These are phyloP conservation scores for Eurystomus gularis DNA, from an alignment of 2,113 vertebrate species.

Conservation along the genomic window DNA sequence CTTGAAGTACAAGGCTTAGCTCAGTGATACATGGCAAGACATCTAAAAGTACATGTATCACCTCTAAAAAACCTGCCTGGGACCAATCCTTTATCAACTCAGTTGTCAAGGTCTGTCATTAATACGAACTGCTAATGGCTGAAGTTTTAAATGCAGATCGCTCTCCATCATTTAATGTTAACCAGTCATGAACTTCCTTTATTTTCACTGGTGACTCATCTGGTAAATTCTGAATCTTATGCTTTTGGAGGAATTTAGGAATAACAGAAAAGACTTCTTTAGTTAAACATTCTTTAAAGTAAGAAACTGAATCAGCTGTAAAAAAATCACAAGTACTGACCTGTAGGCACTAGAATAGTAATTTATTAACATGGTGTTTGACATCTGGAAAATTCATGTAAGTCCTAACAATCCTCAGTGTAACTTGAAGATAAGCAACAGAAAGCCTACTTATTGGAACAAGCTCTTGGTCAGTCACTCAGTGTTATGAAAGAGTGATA, in stretches of 20 bases:
- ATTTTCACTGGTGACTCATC: not conserved
- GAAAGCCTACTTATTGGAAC: not conserved
- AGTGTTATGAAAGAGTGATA: not conserved
- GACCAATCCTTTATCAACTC: not conserved
- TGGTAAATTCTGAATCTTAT: not conserved
- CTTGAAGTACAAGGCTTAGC: not conserved
- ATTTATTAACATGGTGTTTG: constrained; percentile 29
- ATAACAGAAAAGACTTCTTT: not conserved
- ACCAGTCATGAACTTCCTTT: not conserved
- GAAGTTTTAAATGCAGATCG: not conserved
- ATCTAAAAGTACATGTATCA: not conserved
- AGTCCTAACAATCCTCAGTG: not conserved
- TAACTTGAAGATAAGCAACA: not conserved
- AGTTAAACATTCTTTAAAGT: not conserved
- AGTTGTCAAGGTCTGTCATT: not conserved
- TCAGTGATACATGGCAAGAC: not conserved
- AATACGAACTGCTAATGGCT: not conserved
- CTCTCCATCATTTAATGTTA: not conserved
- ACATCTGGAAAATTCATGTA: not conserved
- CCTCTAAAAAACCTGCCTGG: not conserved
- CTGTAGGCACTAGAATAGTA: not conserved
- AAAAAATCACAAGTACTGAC: not conserved
- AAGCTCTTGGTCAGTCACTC: not conserved
- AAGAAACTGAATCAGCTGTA: not conserved
- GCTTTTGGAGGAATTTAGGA: not conserved